Base-by-base conservation (phyloP, 2,888 invertebrate species). In the Sminthurinus aureus region DNA sequence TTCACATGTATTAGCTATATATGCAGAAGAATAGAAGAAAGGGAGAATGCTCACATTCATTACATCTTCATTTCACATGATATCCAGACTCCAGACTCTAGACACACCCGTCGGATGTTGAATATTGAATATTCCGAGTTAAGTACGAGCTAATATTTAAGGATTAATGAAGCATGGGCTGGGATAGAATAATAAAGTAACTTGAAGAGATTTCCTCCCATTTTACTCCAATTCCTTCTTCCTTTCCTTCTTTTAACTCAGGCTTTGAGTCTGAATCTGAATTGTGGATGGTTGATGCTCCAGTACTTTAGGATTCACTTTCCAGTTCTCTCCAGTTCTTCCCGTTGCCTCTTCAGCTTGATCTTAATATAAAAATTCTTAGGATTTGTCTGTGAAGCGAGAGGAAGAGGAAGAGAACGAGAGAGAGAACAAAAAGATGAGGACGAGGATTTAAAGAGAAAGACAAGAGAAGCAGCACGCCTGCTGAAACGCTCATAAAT, bases 121-220 rank as follows among this genome's bases (percentile, higher is more conserved):
- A 51, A 79, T 79, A 79, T 79, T 79, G 79, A 79, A 82, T 77
- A 78, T 64, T 73, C 64, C 71, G 80, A 82, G 15, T 69, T 79
- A 79, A 79, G 38, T 69, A 79, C 50, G 83, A 86, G 87, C 86
- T 88, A 88, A 88, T 86, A 87, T 87, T 87, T 87, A 87, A 85
- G 85, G 86, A 87, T 85, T 87, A 88, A 87, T 86, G 86, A 88
- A 87, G 86, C 87, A 86, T 86, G 78, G 83, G 83, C 69, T 85
- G 9, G 69, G 69, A 69, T 82, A 71, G 77, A 76, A 82, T 76
- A 77, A 82, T 77, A 82, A 82, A 82, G 67, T 76, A 58, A 50
- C 22, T 50, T 75, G 20, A 18, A 26, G 20, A 69, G 67, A 66
- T 67, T 69, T 76, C 52, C 79, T 66, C 11, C 18, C n/a, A 79